Percentiles rank a stretch among this genome's conserved stretches.
Evolutionary conservation across 2,888 invertebrate species (phyloP).

Genomic region (Ernsta delagoae): DNA sequence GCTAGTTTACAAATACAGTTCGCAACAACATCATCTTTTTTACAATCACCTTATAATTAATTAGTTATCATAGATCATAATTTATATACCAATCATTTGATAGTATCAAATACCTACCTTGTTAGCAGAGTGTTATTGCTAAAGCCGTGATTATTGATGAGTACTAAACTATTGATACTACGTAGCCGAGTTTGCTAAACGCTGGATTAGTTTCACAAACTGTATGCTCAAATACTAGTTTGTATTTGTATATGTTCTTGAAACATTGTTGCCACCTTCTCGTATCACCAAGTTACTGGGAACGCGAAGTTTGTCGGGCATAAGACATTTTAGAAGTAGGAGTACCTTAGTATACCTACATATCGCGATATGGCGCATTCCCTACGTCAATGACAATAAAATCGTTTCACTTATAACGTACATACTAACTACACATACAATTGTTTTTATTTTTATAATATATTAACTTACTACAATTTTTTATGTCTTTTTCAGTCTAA

Average conservation of each 20-base stretch:
- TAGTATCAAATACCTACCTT: background rate
- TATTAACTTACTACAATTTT: too few relatives aligned
- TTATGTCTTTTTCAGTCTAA: too few relatives aligned
- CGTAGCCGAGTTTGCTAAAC: slow-evolving; percentile 18
- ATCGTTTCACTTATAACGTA: too few relatives aligned
- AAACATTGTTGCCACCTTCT: slow-evolving; percentile 11
- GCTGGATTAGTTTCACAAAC: slow-evolving; percentile 18
- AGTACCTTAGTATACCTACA: too few relatives aligned
- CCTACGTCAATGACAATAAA: too few relatives aligned
- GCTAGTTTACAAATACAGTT: too few relatives aligned
- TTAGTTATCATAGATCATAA: background rate
- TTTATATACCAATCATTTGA: background rate
- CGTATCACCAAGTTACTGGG: slow-evolving; percentile 20
- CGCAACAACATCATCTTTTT: too few relatives aligned
- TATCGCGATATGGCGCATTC: too few relatives aligned
- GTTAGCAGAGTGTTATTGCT: background rate
- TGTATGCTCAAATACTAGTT: slow-evolving; percentile 11
- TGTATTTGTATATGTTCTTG: slow-evolving; percentile 13
- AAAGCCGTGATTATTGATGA: background rate
- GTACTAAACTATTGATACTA: slow-evolving; percentile 6
- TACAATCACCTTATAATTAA: too few relatives aligned
- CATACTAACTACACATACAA: too few relatives aligned
- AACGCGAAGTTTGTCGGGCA: slow-evolving; percentile 10
- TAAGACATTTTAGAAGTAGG: background rate
- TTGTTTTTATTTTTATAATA: too few relatives aligned